These are phyloP conservation scores for Drosophila sp. DNA, from an alignment of 1,140 invertebrate genomes.

Conservation along the genomic window DNA sequence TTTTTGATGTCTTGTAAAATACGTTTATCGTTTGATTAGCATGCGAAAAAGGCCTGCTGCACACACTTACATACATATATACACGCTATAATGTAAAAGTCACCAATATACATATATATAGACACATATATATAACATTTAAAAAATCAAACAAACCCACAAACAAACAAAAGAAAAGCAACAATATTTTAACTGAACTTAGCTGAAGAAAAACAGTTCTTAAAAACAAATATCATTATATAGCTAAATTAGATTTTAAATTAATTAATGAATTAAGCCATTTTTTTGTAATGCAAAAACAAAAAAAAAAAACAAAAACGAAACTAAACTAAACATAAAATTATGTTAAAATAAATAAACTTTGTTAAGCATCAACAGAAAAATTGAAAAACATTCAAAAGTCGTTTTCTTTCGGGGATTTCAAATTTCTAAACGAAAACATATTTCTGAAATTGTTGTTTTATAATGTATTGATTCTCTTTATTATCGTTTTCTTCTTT, in stretches of 20 bases:
- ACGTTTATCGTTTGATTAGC: constrained; percentile 59
- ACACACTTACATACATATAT: constrained; percentile 32
- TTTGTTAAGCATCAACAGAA: constrained; percentile 61
- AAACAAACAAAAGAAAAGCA: constrained; percentile 27
- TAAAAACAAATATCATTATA: constrained; percentile 47
- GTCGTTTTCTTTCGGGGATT: not conserved
- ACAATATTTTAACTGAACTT: constrained; percentile 51
- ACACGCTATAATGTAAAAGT: constrained; percentile 45
- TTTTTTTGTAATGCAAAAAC: constrained; percentile 65
- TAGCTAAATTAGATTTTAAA: constrained; percentile 73
- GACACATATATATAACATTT: constrained; percentile 28
- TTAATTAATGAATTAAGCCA: constrained; percentile 51
- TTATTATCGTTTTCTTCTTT: constrained; percentile 61
- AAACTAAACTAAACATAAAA: constrained; percentile 15
- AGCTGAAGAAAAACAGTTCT: constrained; percentile 47
- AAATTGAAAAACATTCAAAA: constrained; percentile 3
- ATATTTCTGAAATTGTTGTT: constrained; percentile 7
- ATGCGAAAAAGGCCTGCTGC: constrained; percentile 22
- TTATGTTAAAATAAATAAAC: constrained; percentile 80
- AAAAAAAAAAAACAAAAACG: not conserved
- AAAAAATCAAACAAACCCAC: constrained; percentile 17
- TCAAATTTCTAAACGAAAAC: not conserved
- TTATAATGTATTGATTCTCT: constrained; percentile 46
- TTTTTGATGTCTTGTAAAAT: constrained; percentile 65
- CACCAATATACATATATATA: constrained; percentile 49